Percentiles rank a stretch among this genome's conserved stretches.
These are phyloP conservation scores for Petrocephalus sullivani DNA, from an alignment of 2,797 vertebrate species.

Conservation along the genomic window DNA sequence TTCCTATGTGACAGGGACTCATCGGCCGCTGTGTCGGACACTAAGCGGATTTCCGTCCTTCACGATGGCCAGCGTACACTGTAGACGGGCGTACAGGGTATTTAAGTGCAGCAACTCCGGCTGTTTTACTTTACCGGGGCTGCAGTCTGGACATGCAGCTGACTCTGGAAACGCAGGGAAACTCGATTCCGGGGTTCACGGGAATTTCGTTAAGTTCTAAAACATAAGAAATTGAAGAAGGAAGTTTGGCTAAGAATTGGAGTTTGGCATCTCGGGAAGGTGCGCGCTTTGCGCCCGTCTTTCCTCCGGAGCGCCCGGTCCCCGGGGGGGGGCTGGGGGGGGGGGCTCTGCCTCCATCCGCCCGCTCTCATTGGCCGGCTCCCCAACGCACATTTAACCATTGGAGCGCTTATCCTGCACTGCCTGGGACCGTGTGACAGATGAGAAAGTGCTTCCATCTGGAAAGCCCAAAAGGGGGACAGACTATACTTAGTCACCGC, in stretches of 20 bases:
- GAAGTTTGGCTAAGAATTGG: not conserved
- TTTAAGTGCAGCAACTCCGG: not conserved
- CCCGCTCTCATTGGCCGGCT: constrained; percentile 43
- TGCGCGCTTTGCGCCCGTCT: constrained; percentile 27
- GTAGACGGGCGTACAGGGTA: too few species aligned
- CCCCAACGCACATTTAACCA: constrained; percentile 39
- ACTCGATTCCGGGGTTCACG: not conserved
- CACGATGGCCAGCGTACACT: not conserved
- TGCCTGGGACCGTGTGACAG: constrained; percentile 38
- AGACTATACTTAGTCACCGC: constrained; percentile 36
- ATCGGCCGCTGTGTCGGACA: not conserved
- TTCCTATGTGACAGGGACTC: not conserved
- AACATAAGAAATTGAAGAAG: not conserved
- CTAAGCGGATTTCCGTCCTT: not conserved
- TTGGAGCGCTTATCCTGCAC: constrained; percentile 33
- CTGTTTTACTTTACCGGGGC: not conserved
- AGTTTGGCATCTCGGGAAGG: not conserved
- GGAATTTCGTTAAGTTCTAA: not conserved
- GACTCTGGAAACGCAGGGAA: not conserved
- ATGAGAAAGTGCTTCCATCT: constrained; percentile 48
- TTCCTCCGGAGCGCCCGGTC: constrained; percentile 21
- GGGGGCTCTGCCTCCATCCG: constrained; percentile 39
- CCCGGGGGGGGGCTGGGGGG: not conserved
- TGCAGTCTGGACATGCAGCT: not conserved
- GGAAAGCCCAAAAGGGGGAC: constrained; percentile 32